Base-by-base conservation (phyloP, 2,797 vertebrate genomes). In the Falco cherrug region DNA sequence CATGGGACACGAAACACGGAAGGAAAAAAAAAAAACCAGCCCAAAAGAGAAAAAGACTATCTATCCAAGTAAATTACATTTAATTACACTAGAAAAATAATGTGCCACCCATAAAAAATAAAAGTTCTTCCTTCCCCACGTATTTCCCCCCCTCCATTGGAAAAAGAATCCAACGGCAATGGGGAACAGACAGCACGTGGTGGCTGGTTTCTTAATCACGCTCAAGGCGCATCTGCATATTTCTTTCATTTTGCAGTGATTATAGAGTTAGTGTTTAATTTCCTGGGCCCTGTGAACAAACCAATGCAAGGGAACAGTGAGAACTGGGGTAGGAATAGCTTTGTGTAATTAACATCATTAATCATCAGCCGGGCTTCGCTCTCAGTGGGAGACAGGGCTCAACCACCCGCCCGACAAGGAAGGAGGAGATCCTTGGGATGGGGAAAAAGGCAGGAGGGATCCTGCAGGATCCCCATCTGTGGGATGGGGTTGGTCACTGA, bases 211-310 rank as follows among this genome's bases (percentile, higher is more conserved):
- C 89, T 85, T 71, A 76, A 81, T 73, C 29, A 12, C 7, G 48
- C 89, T 91, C 85, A 25, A 81, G 93, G 93, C 93, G 2, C 93
- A 91, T 91, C 89, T 88, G 93, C 89, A 76, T 84, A 77, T 83
- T 78, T 50, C 88, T 48, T 51, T 90, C 73, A 77, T 67, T 89
- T 80, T 15, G 18, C 70, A 11, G 84, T 9, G 64, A 84, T 94
- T 88, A 88, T 8, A 19, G 74, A 64, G 84, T 75, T 54, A 50
- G 74, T 8, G 92, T 75, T 94, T 91, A 84, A 84, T 91, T 91
- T 88, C 92, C 92, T 80, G 92, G 79, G 89, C 92, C 63, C 78
- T 18, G 73, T 5, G 48, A 78, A 63, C 50, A 16, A 65, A 68
- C 61, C 61, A 4, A 29, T 9, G 67, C 78, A 4, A 59, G 88